Percentiles rank a stretch among this genome's conserved stretches.
Conservation (phyloP, 2,113 vertebrate species). For the Corythornis vintsioides region DNA sequence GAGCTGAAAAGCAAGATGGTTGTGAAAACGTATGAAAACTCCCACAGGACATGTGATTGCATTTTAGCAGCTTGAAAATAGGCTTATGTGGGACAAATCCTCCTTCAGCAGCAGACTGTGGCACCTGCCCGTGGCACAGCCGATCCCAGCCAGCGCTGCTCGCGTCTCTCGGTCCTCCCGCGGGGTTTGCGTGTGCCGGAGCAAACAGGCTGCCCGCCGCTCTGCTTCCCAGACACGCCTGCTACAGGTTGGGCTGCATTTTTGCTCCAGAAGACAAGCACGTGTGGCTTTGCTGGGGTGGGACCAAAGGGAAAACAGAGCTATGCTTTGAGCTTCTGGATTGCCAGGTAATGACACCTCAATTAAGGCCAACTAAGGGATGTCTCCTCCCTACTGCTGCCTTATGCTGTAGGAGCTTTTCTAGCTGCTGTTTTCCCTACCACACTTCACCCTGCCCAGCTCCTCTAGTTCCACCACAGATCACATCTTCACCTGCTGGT, state of each 20-base stretch:
- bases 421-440: background rate
- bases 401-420: background rate
- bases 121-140: background rate
- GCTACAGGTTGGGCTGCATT: conserved; percentile 34
- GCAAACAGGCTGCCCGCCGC: background rate
- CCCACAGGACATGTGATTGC: background rate
- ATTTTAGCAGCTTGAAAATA: conserved; percentile 29
- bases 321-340: background rate
- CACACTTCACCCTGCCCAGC: background rate
- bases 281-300: background rate
- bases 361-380: background rate
- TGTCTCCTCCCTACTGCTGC: background rate
- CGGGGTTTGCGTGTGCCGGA: rapidly evolving
- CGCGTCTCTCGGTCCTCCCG: background rate
- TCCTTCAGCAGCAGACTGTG: background rate
- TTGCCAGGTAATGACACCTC: background rate
- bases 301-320: conserved; percentile 1
- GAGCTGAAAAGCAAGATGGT: background rate
- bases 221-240: background rate
- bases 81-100: background rate
- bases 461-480: background rate
- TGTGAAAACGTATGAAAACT: background rate
- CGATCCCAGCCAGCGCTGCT: background rate
- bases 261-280: background rate
- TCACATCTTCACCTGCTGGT: background rate